Evolutionary conservation across 2,797 vertebrate genomes (phyloP).

Genomic region (Astyanax mexicanus): DNA sequence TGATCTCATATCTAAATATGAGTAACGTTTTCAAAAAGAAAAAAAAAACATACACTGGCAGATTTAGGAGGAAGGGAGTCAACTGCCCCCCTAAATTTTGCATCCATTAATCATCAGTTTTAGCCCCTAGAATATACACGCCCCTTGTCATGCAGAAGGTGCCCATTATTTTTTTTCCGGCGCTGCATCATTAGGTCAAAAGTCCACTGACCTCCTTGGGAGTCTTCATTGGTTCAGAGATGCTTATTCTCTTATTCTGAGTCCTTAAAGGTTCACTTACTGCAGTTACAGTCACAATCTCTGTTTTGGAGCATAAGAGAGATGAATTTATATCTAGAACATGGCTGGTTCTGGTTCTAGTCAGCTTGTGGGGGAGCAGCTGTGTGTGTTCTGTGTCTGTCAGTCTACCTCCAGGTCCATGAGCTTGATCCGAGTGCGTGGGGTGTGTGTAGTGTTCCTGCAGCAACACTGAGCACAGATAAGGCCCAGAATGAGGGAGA

Average conservation of each 20-base stretch:
- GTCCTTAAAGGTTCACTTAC: too few species aligned
- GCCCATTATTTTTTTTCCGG: too few species aligned
- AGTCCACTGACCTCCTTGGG: not conserved
- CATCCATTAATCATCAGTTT: too few species aligned
- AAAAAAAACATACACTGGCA: too few species aligned
- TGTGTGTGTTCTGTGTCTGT: constrained; percentile 68
- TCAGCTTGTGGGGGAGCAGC: constrained; percentile 60
- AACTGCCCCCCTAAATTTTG: too few species aligned
- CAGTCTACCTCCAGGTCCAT: constrained; percentile 96
- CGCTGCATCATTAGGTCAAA: constrained; percentile 28
- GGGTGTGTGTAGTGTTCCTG: constrained; percentile 75
- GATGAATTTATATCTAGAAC: not conserved
- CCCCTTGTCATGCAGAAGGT: too few species aligned
- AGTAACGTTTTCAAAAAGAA: too few species aligned
- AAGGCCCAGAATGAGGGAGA: constrained; percentile 92
- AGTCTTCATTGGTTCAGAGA: not conserved
- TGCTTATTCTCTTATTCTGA: constrained; percentile 17
- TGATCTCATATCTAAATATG: not conserved
- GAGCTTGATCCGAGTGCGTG: constrained; percentile 86
- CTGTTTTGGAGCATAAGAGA: not conserved
- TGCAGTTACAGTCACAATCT: not conserved
- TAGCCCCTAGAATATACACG: too few species aligned
- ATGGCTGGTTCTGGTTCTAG: not conserved
- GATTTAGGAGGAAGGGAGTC: too few species aligned
- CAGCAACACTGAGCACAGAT: constrained; percentile 92